Evolutionary conservation across 2,797 vertebrate genomes (phyloP), one percentile per base, ranked within the genome.

Genomic region (Bradypus variegatus): DNA sequence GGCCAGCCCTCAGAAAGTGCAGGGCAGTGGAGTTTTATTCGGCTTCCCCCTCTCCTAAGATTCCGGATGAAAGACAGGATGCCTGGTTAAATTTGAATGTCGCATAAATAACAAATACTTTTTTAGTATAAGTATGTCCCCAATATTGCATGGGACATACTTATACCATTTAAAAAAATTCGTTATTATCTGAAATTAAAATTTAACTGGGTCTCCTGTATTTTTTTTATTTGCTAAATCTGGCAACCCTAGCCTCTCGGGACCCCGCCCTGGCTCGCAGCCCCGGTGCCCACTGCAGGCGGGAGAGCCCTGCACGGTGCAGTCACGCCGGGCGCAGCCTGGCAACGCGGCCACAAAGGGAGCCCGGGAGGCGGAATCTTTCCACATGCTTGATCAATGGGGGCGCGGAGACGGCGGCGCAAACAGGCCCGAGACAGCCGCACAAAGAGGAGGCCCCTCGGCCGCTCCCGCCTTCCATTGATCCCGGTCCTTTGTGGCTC

Each of bases 341-440:
- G 97, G 97, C 98, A 98, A 98, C 98, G 94, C 87, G 97, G 97
- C 96, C 89, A 98, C 98, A 98, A 98, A 98, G 98, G 98, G 98
- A 98, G 98, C 97, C 97, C 98, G 97, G 98, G 98, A 98, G 98
- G 98, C 98, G 98, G 98, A 98, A 98, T 98, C 98, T 98, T 99
- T 99, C 98, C 98, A 98, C 98, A 99, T 99, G 98, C 98, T 98
- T 99, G 98, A 98, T 99, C 98, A 99, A 99, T 99, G 98, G 98
- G 98, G 97, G 97, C 97, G 97, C 97, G 94, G 97, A 97, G 97
- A 97, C 97, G 97, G 97, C 97, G 97, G 97, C 96, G 98, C 98
- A 98, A 98, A 98, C 98, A 98, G 97, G 98, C 98, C 98, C 97
- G 98, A 98, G 97, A 97, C 97, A 98, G 97, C 97, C 96, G 96